Base-by-base conservation (phyloP, 2,797 vertebrate genomes). In the Rhinogobio ventralis region DNA sequence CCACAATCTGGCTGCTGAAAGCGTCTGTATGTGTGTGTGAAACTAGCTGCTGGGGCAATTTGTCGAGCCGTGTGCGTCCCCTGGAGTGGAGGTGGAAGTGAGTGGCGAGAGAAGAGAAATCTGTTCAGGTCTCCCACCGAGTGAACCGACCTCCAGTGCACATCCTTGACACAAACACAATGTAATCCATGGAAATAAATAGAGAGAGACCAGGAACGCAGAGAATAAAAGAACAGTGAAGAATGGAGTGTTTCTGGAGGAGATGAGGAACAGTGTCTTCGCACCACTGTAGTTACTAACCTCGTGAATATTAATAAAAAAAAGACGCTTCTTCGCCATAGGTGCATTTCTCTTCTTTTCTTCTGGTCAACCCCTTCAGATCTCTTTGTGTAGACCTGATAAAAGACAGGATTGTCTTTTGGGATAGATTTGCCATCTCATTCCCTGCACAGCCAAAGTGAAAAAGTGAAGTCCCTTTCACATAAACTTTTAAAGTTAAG, bases 41-140 rank as follows among this genome's bases (percentile, higher is more conserved):
- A 51, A 80, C 39, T 74, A 67, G 64, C 81, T 81, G 55, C 77
- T 86, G 42, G 45, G 30, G 72, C n/a, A 83, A 83, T 83, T 76
- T 83, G 23, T 30, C 4, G 3, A 84, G 55, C 75, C 28, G 13
- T 84, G 82, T 75, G 77, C 25, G 30, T 86, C 73, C 72, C 66
- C 83, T 84, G 64, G 78, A 86, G 74, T 74, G 74, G 60, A 79
- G 60, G 73, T 82, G 45, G 33, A 80, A 83, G 74, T 19, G 42
- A 79, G 84, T 71, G 51, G 49, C 6, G 74, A 88, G 73, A 71
- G 45, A 73, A 67, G 72, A 46, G n/a, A 78, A 39, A 71, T 55
- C 71, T 62, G 62, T 83, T 83, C 71, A 76, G 11, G 28, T 77
- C 28, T 64, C 68, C 76, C 28, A 60, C 17, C 45, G 62, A 73